Base-by-base conservation (phyloP, 2,113 vertebrate genomes). In the Garra rufa region DNA sequence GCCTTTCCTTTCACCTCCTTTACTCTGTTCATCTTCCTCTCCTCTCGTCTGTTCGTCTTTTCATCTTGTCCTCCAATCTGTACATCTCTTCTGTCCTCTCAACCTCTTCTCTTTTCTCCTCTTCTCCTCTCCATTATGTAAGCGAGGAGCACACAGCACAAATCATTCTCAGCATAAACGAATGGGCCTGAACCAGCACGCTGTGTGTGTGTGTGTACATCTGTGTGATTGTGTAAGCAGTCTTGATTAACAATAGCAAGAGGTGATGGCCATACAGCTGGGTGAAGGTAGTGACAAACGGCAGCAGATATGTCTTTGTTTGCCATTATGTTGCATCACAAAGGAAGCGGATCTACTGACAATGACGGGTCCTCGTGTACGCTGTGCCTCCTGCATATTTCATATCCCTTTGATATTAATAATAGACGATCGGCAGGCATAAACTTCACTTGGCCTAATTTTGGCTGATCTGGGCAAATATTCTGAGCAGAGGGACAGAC, bases 321-420 rank as follows among this genome's bases (percentile, higher is more conserved):
- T 88, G 86, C 75, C 79, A 83, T 88, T 86, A 84, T 71, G 43
- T 65, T 79, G 67, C 26, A 77, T 83, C 44, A 85, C 76, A 81
- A 85, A 85, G 65, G 55, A 73, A 71, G 81, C 34, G 26, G 24
- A 24, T 57, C 81, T 26, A 81, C 70, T 70, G 57, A 69, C 82
- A 83, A 52, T 70, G 75, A 81, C 34, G 59, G n/a, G 19, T 81
- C 52, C 76, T 41, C 19, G 19, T 4, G n/a, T 73, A 50, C 74
- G 50, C 50, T 14, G 50, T 38, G 74, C 52, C 69, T 88, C 50
- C 75, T 88, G 88, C 80, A 87, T 87, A 83, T 85, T 83, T 88
- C 30, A 83, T 81, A 83, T 48, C 69, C 55, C 76, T 55, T 57
- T 75, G 59, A 83, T 76, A 85, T 89, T 76, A 88, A 80, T 83